Percentiles rank a stretch among this genome's conserved stretches.
Evolutionary conservation across 2,888 invertebrate genomes (phyloP).

Genomic region (Selenia dentaria): DNA sequence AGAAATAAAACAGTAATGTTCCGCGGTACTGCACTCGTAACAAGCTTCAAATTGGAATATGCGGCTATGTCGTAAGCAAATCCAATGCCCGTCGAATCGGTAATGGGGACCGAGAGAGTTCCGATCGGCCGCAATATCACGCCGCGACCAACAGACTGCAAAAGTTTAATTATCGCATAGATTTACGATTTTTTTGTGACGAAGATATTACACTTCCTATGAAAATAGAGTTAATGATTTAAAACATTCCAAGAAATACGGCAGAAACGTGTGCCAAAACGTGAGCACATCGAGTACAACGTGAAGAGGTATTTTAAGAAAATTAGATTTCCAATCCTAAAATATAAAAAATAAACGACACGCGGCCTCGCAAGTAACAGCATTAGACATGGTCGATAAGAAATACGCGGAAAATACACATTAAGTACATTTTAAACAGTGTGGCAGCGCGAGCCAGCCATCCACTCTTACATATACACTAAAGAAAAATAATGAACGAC

Average conservation of each 20-base stretch:
- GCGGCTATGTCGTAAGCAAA: slow-evolving; percentile 12
- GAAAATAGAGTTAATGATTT: slow-evolving; percentile 33
- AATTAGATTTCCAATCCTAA: slow-evolving; percentile 47
- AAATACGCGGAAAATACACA: slow-evolving; percentile 1
- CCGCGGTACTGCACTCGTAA: slow-evolving; percentile 19
- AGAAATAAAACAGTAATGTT: slow-evolving; percentile 24
- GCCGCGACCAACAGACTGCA: background rate
- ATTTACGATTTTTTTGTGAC: background rate
- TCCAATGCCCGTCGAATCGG: slow-evolving; percentile 18
- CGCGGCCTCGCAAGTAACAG: slow-evolving; percentile 7
- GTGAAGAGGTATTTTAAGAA: slow-evolving; percentile 45
- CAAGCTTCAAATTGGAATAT: slow-evolving; percentile 27
- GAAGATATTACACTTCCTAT: slow-evolving; percentile 1
- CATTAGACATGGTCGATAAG: slow-evolving; percentile 9
- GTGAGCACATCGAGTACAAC: slow-evolving; percentile 39
- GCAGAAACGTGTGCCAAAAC: slow-evolving; percentile 48
- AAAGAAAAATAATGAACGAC: too few relatives aligned
- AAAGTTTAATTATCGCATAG: background rate
- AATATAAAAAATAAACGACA: slow-evolving; percentile 62
- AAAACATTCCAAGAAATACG: slow-evolving; percentile 41
- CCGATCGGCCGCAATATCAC: background rate
- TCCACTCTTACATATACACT: too few relatives aligned
- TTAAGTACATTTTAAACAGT: too few relatives aligned
- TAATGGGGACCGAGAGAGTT: slow-evolving; percentile 9
- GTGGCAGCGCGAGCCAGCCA: too few relatives aligned